Evolutionary conservation across 1,140 invertebrate species (phyloP).

Genomic region (Atopsyche davidsoni): DNA sequence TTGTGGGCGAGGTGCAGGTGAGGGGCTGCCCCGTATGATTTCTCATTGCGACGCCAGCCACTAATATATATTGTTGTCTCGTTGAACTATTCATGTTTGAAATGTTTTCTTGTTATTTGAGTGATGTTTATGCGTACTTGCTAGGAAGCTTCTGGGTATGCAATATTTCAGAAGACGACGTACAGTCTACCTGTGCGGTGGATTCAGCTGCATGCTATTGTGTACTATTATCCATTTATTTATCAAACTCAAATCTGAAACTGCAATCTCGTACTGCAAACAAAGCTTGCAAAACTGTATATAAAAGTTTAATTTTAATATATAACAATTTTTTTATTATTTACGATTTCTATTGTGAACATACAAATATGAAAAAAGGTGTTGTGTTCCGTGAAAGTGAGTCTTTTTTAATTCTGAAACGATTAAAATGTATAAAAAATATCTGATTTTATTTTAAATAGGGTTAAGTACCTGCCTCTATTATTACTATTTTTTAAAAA

Average conservation of each 20-base stretch:
- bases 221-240: too few species aligned
- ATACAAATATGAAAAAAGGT: too few species aligned
- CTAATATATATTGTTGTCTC: constrained; percentile 14
- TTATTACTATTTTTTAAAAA: too few species aligned
- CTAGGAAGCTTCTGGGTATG: not conserved
- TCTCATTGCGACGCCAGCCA: constrained; percentile 16
- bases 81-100: constrained; percentile 5
- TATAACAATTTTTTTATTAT: too few species aligned
- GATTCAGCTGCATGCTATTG: too few species aligned
- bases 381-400: not conserved
- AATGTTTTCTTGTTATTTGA: constrained; percentile 9
- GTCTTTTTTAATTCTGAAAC: not conserved
- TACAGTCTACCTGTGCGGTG: not conserved
- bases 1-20: not conserved
- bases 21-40: not conserved
- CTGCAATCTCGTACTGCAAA: too few species aligned
- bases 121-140: not conserved
- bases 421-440: not conserved
- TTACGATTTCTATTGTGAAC: too few species aligned
- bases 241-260: too few species aligned
- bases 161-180: not conserved
- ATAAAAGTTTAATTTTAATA: too few species aligned
- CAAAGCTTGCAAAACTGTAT: too few species aligned
- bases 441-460: too few species aligned
- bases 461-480: too few species aligned